Conservation (phyloP, 2,797 vertebrate genomes). For the Phylloscopus collybita region DNA sequence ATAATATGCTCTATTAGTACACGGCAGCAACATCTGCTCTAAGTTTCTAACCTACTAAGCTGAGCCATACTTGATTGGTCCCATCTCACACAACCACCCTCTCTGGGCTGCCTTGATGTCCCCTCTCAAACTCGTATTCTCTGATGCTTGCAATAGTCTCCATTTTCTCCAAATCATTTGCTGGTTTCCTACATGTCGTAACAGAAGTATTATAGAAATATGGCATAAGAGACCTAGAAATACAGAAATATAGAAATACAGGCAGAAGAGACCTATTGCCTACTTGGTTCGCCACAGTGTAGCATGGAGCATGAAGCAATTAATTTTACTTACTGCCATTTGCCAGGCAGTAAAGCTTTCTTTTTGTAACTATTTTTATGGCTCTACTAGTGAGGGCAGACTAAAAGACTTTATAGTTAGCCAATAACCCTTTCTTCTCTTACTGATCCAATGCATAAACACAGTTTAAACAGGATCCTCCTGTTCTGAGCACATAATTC, state of each 20-base stretch:
- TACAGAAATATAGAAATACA: not conserved
- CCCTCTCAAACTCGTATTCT: not conserved
- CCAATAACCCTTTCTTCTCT: not conserved
- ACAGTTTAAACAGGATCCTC: not conserved
- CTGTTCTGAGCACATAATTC: not conserved
- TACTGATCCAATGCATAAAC: not conserved
- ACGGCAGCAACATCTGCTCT: not conserved
- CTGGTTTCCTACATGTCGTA: not conserved
- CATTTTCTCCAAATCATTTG: not conserved
- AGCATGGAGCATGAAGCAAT: not conserved
- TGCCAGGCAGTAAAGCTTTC: not conserved
- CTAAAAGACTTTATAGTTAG: not conserved
- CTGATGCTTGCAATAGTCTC: not conserved
- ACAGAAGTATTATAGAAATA: not conserved
- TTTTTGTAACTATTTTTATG: not conserved
- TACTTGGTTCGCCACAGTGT: not conserved
- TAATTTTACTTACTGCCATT: not conserved
- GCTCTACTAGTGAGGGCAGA: not conserved
- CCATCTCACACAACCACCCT: not conserved
- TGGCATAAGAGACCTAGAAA: no score
- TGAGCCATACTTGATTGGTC: not conserved
- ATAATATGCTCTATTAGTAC: not conserved
- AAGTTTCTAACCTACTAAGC: not conserved
- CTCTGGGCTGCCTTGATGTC: not conserved
- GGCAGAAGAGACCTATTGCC: not conserved